Evolutionary conservation across 2,797 vertebrate genomes (phyloP), one percentile per base, ranked within the genome.

Genomic region (Scomberomorus guttatus): DNA sequence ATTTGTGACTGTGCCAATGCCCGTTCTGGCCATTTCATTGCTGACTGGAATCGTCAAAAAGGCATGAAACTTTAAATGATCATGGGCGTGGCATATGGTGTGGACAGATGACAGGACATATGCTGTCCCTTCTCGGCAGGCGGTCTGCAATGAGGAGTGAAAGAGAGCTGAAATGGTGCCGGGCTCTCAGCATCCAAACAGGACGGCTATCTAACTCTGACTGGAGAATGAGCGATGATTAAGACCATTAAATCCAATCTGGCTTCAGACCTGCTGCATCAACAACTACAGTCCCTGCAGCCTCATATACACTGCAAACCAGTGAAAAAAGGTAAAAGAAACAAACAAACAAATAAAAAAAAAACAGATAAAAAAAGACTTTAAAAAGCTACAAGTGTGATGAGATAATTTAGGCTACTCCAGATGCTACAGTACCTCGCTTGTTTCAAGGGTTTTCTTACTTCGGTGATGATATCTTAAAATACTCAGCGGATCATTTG

Each of bases 51-150:
- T 89, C 71, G 86, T 89, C 85, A 84, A 82, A 80, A 52, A 68
- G 61, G 81, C 59, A 39, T 64, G 70, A 71, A 63, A 59, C 64
- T 83, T 79, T 76, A 80, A 84, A 85, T 66, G 81, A 74, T 81
- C 73, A 78, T 85, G 85, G 86, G 75, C 18, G 80, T 77, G 89
- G 82, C 89, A 86, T 88, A 87, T 85, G 87, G 90, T 8, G 73
- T 24, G 71, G 89, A 76, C 94, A 94, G 91, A 93, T 87, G 92
- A 95, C 60, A 2, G 82, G 85, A 83, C 93, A 91, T 90, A 92
- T 90, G 92, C 66, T 79, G 71, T 55, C 69, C 57, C 66, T 62
- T 72, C 73, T 79, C 57, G 17, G 67, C 82, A 70, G 83, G 84
- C 79, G 14, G 64, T 51, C 89, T 59, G 82, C 74, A 85, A 72